Base-by-base conservation (phyloP, 2,797 vertebrate species). In the Myripristis murdjan region DNA sequence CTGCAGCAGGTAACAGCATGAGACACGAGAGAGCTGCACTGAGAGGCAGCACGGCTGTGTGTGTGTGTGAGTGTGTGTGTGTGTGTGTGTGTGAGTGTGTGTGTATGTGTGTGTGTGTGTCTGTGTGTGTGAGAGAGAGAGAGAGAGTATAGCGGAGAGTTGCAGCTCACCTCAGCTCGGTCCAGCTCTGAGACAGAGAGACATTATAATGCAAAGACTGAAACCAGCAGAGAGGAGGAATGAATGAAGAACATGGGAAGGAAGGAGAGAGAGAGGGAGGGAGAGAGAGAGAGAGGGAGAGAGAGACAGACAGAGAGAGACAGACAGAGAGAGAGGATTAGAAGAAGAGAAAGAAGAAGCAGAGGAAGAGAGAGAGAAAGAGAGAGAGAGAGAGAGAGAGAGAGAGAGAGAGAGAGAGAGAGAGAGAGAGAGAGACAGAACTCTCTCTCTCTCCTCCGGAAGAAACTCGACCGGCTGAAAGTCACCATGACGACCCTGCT, bases 101-200 rank as follows among this genome's bases (percentile, higher is more conserved):
- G 28, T 51, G 37, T 37, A 9, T 56, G 16, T 23, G 28, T 31
- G 26, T 18, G 58, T 26, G 37, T 39, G 35, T 48, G 56, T 54
- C 46, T 48, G 59, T 49, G 59, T 68, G 75, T 61, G 56, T 44
- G 61, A 33, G 59, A 48, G 43, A 73, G 64, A 78, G 78, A 49
- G 56, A 44, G 22, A 43, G 22, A 24, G 43, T 2, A 11, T 10
- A 2, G 64, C 76, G 64, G 64, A 64, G 72, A 74, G 74, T 64
- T 72, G 66, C 74, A 81, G 37, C 86, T 83, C 87, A 91, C 90
- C 90, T 90, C 83, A 64, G 68, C 75, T 81, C 82, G 82, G 87
- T 43, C 49, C 70, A 49, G 70, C 82, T 8, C 76, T 77, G 73
- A 79, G 22, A 24, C 6, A 70, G 83, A 77, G 71, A 73, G 51